Percentiles rank a stretch among this genome's conserved stretches.
These are phyloP conservation scores for Drosophila birchii DNA, from an alignment of 2,888 invertebrate species.

Conservation along the genomic window DNA sequence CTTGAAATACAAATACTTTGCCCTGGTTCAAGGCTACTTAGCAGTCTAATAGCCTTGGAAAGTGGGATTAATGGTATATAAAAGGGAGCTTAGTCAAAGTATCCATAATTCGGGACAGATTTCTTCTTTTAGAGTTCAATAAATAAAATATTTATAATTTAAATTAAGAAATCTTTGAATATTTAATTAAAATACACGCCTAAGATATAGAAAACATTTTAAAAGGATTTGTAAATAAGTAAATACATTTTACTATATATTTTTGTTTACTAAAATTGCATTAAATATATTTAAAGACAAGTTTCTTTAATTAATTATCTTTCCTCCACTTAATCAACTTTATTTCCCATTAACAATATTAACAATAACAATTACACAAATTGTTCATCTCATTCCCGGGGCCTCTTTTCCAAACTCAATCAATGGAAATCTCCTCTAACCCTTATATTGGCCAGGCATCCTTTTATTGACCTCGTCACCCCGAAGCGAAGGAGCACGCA, in stretches of 20 bases:
- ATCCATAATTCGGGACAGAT: neutral
- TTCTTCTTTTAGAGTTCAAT: neutral
- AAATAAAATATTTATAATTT: neutral
- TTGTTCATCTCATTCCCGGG: neutral
- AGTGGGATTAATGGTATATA: neutral
- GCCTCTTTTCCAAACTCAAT: slow-evolving; percentile 12
- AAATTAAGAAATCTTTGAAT: neutral
- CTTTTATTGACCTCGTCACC: slow-evolving; percentile 31
- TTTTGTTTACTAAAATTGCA: neutral
- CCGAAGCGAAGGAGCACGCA: slow-evolving; percentile 20
- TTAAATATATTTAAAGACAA: neutral
- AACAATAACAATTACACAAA: slow-evolving; percentile 42
- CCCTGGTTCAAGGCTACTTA: slow-evolving; percentile 9
- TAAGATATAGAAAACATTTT: no score
- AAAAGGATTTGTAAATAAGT: no score
- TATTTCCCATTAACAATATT: slow-evolving; percentile 32
- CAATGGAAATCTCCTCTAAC: slow-evolving; percentile 28
- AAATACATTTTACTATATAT: neutral
- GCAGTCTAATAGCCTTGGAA: neutral
- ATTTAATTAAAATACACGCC: no score
- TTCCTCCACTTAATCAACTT: neutral
- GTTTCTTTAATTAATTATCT: neutral
- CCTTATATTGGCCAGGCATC: slow-evolving; percentile 11
- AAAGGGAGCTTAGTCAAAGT: neutral
- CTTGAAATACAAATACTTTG: neutral